Percentiles rank a stretch among this genome's conserved stretches.
phyloP scores from a whole-genome alignment of 92 coral and sea anemone species.

The Zoanthus solanderi region DNA sequence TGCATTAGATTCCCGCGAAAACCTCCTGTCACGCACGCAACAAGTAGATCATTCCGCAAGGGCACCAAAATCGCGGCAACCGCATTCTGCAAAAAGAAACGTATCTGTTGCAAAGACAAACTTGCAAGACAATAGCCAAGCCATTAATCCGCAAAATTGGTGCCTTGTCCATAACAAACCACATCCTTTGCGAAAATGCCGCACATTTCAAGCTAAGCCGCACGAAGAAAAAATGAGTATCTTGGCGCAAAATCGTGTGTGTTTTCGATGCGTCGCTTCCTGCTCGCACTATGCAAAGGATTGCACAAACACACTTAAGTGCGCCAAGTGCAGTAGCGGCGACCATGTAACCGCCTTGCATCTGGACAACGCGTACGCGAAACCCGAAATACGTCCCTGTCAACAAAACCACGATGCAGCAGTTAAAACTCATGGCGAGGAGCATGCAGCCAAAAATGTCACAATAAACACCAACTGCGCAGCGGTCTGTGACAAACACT shows the following conservation, averaged over 20 bases:
- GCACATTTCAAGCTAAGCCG: conserved; percentile 37
- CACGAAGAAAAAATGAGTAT: conserved; percentile 36
- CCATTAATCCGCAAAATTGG: conserved; percentile 27
- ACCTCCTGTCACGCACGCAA: too few species aligned
- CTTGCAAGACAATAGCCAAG: conserved; percentile 2
- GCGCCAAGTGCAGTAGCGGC: conserved; percentile 49
- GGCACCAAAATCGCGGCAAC: background rate
- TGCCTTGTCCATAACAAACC: conserved; percentile 8
- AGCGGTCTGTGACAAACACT: conserved; percentile 49
- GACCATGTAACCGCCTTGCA: conserved; percentile 55
- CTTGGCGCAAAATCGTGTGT: conserved; percentile 51
- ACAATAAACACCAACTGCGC: conserved; percentile 52
- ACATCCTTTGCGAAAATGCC: conserved; percentile 28
- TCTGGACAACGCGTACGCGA: background rate
- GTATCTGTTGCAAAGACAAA: background rate
- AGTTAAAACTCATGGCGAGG: conserved; percentile 46
- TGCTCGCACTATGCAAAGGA: conserved; percentile 51
- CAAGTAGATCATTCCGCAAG: background rate
- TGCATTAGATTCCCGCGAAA: conserved; percentile 29
- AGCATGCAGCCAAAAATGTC: conserved; percentile 16
- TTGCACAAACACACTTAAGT: conserved; percentile 41
- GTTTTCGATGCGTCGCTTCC: conserved; percentile 61
- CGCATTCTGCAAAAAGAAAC: background rate
- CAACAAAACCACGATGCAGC: too few species aligned
- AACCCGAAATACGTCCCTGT: background rate